Conservation (phyloP, 1,140 invertebrate species). For the Tyrophagus putrescentiae region DNA sequence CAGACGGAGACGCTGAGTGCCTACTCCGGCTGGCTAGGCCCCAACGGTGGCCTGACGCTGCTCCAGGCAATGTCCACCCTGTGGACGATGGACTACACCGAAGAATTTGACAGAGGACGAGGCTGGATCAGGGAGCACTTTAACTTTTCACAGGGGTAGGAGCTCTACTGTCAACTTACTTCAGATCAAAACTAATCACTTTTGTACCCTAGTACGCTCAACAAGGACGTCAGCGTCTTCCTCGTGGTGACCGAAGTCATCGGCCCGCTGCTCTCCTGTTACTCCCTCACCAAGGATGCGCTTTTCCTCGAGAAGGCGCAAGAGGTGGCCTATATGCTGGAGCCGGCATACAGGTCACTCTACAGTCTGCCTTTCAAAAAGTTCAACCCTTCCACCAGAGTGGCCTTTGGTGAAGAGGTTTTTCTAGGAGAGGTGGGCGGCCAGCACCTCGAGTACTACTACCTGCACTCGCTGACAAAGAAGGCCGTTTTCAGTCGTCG, state of each 20-base stretch:
- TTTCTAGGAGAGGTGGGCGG: slow-evolving; percentile 94
- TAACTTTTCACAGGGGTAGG: slow-evolving; percentile 56
- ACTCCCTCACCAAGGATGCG: slow-evolving; percentile 82
- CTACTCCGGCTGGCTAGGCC: slow-evolving; percentile 47
- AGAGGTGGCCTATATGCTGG: slow-evolving; percentile 73
- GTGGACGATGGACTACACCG: slow-evolving; percentile 85
- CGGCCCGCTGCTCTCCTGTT: slow-evolving; percentile 79
- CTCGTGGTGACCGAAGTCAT: slow-evolving; percentile 96
- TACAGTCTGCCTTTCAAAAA: slow-evolving; percentile 76
- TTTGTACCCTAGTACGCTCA: too few relatives aligned
- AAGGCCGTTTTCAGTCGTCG: slow-evolving; percentile 73
- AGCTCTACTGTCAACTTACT: too few relatives aligned
- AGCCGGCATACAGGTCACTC: slow-evolving; percentile 85
- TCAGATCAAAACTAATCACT: too few relatives aligned
- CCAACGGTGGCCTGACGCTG: slow-evolving; percentile 66
- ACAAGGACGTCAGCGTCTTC: slow-evolving; percentile 83
- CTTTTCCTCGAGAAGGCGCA: slow-evolving; percentile 87
- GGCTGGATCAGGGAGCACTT: slow-evolving; percentile 82
- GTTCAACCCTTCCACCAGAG: slow-evolving; percentile 63
- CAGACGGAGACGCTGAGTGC: slow-evolving; percentile 80
- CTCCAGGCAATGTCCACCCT: slow-evolving; percentile 91
- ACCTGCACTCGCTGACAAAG: slow-evolving; percentile 84
- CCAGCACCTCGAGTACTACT: slow-evolving; percentile 86
- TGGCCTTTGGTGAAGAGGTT: slow-evolving; percentile 83
- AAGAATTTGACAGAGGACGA: slow-evolving; percentile 77